phyloP scores from a whole-genome alignment of 1,140 invertebrate genomes.

The Diabrotica virgifera region DNA sequence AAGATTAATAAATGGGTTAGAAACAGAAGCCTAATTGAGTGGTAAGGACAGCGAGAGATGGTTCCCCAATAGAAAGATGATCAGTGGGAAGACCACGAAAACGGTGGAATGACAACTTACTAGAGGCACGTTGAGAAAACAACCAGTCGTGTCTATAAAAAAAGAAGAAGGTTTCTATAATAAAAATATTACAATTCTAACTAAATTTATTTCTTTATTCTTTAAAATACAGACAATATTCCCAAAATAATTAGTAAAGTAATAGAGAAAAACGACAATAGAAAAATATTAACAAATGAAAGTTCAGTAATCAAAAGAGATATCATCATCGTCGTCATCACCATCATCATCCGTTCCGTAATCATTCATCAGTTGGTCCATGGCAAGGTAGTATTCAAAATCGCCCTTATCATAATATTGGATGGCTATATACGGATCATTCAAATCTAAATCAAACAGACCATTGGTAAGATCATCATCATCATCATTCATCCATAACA shows the following conservation, averaged over 20 bases:
- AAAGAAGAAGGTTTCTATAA: too few relatives aligned
- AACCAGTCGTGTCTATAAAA: too few relatives aligned
- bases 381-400: conserved; percentile 21
- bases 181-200: too few relatives aligned
- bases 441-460: conserved; percentile 17
- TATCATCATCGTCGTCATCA: conserved; percentile 8
- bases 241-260: conserved; percentile 4
- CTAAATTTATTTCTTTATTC: too few relatives aligned
- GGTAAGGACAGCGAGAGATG: too few relatives aligned
- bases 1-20: too few relatives aligned
- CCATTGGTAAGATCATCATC: not conserved
- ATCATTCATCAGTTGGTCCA: conserved; percentile 18
- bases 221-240: not conserved
- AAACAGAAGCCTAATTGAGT: too few relatives aligned
- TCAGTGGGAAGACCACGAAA: too few relatives aligned
- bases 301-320: not conserved
- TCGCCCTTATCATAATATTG: conserved; percentile 27
- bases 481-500: conserved; percentile 25
- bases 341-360: conserved; percentile 10
- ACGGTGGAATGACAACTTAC: too few relatives aligned
- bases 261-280: not conserved
- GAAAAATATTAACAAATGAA: too few relatives aligned
- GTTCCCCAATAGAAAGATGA: too few relatives aligned
- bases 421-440: conserved; percentile 25
- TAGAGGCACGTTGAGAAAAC: too few relatives aligned